phyloP scores from a whole-genome alignment of 2,888 invertebrate species.

The Drosophila prolongata region DNA sequence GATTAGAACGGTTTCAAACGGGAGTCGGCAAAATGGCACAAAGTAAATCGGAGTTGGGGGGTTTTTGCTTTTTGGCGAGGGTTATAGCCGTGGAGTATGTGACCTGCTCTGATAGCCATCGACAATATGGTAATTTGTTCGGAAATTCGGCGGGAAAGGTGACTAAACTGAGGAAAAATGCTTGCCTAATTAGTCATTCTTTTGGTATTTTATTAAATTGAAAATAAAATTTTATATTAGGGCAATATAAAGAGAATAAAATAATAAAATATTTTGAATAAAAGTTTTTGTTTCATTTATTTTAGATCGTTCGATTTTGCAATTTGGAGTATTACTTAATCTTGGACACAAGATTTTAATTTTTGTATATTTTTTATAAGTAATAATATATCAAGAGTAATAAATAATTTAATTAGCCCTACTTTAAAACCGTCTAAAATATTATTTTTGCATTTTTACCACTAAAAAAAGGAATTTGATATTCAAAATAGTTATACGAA shows the following conservation, averaged over 20 bases:
- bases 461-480: no score
- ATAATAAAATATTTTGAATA: background rate
- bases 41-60: slow-evolving; percentile 28
- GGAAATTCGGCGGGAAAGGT: slow-evolving; percentile 14
- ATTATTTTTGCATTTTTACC: no score
- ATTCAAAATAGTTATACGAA: no score
- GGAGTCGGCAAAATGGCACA: slow-evolving; percentile 72
- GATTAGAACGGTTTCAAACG: slow-evolving; percentile 76
- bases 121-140: slow-evolving; percentile 52
- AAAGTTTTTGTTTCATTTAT: no score
- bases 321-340: no score
- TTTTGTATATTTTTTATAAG: no score
- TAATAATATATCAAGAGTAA: no score
- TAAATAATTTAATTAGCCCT: no score
- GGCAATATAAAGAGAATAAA: background rate
- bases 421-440: no score
- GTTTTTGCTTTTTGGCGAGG: slow-evolving; percentile 16
- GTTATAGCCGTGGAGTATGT: slow-evolving; percentile 18
- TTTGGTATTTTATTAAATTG: background rate
- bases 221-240: background rate
- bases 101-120: slow-evolving; percentile 33
- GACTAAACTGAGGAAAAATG: slow-evolving; percentile 5
- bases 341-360: no score
- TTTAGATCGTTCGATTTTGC: no score
- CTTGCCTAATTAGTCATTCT: background rate